These are phyloP conservation scores for Planococcus citri DNA, from an alignment of 1,140 invertebrate species.

Conservation along the genomic window DNA sequence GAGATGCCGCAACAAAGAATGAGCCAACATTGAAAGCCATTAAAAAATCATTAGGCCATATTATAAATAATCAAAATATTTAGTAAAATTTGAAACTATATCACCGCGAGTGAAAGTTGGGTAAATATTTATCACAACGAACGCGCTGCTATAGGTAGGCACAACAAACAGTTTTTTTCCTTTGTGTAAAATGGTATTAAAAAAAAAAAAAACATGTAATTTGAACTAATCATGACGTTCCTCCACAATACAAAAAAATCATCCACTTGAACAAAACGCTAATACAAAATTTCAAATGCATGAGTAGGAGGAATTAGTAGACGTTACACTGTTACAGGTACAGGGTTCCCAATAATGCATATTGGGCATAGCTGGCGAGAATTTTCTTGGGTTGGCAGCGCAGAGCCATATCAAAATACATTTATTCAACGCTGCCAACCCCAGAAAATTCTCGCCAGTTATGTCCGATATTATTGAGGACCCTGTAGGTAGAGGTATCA, in stretches of 20 bases:
- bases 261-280: neutral
- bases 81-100: neutral
- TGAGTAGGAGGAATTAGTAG: too few species aligned
- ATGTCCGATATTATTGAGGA: too few species aligned
- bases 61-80: neutral
- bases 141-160: neutral
- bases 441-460: too few species aligned
- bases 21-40: neutral
- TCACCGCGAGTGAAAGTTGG: neutral
- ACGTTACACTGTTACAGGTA: too few species aligned
- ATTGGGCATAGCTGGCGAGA: too few species aligned
- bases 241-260: neutral
- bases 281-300: too few species aligned
- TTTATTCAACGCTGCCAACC: too few species aligned
- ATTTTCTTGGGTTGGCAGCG: too few species aligned
- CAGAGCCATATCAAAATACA: too few species aligned
- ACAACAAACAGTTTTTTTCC: neutral
- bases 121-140: neutral
- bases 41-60: neutral
- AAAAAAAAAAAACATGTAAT: neutral
- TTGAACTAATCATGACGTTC: neutral
- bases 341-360: too few species aligned
- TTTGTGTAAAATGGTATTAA: neutral
- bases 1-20: too few species aligned
- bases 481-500: too few species aligned